Base-by-base conservation (phyloP, 1,140 invertebrate species). In the Ceratoteleas bidentatus region DNA sequence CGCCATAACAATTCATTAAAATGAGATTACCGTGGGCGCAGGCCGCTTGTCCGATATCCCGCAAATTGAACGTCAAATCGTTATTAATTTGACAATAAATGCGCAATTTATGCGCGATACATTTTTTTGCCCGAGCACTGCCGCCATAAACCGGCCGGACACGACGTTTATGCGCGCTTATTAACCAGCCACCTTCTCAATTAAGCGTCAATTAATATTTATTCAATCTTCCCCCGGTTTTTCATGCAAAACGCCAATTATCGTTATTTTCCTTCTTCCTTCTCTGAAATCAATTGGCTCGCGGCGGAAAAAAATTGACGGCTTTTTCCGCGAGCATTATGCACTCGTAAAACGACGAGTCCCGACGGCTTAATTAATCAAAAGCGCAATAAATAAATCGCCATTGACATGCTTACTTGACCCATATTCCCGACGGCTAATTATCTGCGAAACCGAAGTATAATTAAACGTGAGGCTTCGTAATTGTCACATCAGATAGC, bases 1-100 rank as follows among this genome's bases (percentile, higher is more conserved):
- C 45, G 47, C 43, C 5, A 73, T 73, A 80, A 72, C 77, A 80
- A 80, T 80, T 80, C 62, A 80, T 74, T 74, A 74, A 80, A 80
- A 73, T 57, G 36, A 62, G 64, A 74, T 80, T 80, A 80, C 69
- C n/a, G 11, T 62, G 52, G 10, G 43, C 66, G 60, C 61, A 62
- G 54, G 53, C 60, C 62, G 57, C 73, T 68, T 65, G 62, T 62
- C 43, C 56, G 43, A 57, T 74, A 56, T 74, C 49, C 61, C 36
- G 62, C 54, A 64, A 70, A 70, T 69, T 80, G 73, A 68, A 73
- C 49, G 62, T 64, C 77, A 33, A 13, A 53, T 56, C 34, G 15
- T 72, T 79, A 73, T 66, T 73, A 79, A 66, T 60, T 61, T 54
- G 2, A 43, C 66, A 36, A 65, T 70, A 70, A 70, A 70, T 57